Evolutionary conservation across 1,140 invertebrate genomes (phyloP).

Genomic region (Melipona quadrifasciata): DNA sequence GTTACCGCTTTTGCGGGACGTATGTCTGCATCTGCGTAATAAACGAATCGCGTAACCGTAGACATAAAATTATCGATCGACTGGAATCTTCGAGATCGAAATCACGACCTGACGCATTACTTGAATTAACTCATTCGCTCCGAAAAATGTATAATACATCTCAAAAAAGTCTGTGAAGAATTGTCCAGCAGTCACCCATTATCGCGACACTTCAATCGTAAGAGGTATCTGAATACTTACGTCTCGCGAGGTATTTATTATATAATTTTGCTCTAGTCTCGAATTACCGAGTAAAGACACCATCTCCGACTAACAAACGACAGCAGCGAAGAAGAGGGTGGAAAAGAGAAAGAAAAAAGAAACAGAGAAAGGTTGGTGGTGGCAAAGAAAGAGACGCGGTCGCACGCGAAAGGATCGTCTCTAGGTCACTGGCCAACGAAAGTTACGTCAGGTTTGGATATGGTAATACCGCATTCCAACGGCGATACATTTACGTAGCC

Average conservation of each 20-base stretch:
- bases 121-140: not conserved
- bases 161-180: too few relatives aligned
- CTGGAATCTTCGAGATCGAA: not conserved
- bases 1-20: slow-evolving; percentile 24
- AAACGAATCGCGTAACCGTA: slow-evolving; percentile 10
- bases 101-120: not conserved
- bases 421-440: slow-evolving; percentile 75
- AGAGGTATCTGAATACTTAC: too few relatives aligned
- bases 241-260: too few relatives aligned
- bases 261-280: too few relatives aligned
- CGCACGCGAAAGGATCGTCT: slow-evolving; percentile 72
- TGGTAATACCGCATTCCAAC: slow-evolving; percentile 75
- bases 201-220: too few relatives aligned
- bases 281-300: too few relatives aligned
- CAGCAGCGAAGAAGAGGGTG: not conserved
- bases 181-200: too few relatives aligned
- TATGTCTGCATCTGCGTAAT: slow-evolving; percentile 40
- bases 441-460: slow-evolving; percentile 75
- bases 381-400: slow-evolving; percentile 60
- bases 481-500: slow-evolving; percentile 65
- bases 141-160: too few relatives aligned
- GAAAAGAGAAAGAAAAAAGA: not conserved
- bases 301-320: not conserved
- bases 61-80: slow-evolving; percentile 14
- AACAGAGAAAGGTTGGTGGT: slow-evolving; percentile 15